These are phyloP conservation scores for Notolabrus celidotus DNA, from an alignment of 2,797 vertebrate species.

Conservation along the genomic window DNA sequence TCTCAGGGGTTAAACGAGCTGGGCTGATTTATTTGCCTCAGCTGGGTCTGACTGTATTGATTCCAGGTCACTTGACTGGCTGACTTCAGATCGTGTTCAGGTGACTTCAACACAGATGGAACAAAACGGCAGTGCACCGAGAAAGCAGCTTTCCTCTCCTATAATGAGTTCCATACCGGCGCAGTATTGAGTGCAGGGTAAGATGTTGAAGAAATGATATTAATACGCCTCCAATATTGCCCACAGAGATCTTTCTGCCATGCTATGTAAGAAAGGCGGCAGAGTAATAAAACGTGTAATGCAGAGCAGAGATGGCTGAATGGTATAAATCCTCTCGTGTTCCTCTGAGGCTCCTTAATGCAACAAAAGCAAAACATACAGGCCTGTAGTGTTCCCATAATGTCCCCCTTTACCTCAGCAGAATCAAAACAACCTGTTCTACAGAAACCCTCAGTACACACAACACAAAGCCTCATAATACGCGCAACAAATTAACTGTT, in stretches of 20 bases:
- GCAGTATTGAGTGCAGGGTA: constrained; percentile 55
- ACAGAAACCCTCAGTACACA: constrained; percentile 8
- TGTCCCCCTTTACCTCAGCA: background rate
- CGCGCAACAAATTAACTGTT: constrained; percentile 18
- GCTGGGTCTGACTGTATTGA: constrained; percentile 74
- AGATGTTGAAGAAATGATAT: constrained; percentile 69
- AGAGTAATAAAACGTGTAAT: constrained; percentile 59
- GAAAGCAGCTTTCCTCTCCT: constrained; percentile 51
- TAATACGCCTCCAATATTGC: constrained; percentile 61
- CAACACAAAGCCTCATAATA: constrained; percentile 13
- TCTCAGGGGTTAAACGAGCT: constrained; percentile 72
- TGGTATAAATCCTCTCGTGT: constrained; percentile 48
- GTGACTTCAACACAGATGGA: constrained; percentile 79
- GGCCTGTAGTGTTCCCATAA: background rate
- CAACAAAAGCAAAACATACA: constrained; percentile 28
- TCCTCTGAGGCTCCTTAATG: constrained; percentile 43
- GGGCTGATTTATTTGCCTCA: constrained; percentile 74
- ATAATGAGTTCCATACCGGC: constrained; percentile 77
- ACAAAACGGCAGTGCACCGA: constrained; percentile 61
- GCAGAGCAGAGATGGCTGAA: constrained; percentile 60
- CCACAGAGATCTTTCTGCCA: constrained; percentile 58
- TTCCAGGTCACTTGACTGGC: constrained; percentile 81
- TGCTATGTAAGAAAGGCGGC: constrained; percentile 54
- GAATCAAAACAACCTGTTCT: constrained; percentile 2
- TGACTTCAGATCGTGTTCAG: constrained; percentile 78